A percentile compares a stretch with the other conserved stretches of the same genome.
Evolutionary conservation across 2,888 invertebrate species (phyloP).

Genomic region (Macropis europaea): DNA sequence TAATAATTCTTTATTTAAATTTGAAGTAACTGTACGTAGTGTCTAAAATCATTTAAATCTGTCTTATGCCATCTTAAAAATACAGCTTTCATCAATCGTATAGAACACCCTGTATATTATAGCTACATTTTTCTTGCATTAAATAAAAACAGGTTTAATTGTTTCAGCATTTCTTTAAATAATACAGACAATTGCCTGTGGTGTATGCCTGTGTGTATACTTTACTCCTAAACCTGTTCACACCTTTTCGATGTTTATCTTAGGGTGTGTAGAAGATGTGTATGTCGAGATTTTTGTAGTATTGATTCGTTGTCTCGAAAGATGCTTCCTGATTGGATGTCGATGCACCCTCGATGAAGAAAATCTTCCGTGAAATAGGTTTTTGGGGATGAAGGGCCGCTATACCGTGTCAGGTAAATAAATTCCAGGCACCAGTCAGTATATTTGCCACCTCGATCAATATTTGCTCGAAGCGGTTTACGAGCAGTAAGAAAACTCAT

Average conservation of each 20-base stretch:
- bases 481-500: neutral
- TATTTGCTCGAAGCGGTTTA: neutral
- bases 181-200: too few relatives aligned
- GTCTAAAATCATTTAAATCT: too few relatives aligned
- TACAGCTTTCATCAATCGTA: too few relatives aligned
- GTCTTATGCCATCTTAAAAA: too few relatives aligned
- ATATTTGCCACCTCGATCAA: slow-evolving; percentile 1
- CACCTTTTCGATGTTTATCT: neutral
- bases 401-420: slow-evolving; percentile 7
- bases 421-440: slow-evolving; percentile 1
- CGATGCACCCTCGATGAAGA: neutral
- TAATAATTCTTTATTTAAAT: too few relatives aligned
- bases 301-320: slow-evolving; percentile 14
- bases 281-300: neutral
- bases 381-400: neutral
- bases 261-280: neutral
- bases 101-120: too few relatives aligned
- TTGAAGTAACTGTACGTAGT: too few relatives aligned
- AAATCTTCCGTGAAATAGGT: slow-evolving; percentile 1
- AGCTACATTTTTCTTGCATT: too few relatives aligned
- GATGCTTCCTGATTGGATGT: slow-evolving; percentile 23
- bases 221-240: too few relatives aligned
- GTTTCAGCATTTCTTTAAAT: too few relatives aligned
- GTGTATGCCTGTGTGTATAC: too few relatives aligned
- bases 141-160: too few relatives aligned